Conservation (phyloP, 1,140 invertebrate species). For the Phocides pigmalion region DNA sequence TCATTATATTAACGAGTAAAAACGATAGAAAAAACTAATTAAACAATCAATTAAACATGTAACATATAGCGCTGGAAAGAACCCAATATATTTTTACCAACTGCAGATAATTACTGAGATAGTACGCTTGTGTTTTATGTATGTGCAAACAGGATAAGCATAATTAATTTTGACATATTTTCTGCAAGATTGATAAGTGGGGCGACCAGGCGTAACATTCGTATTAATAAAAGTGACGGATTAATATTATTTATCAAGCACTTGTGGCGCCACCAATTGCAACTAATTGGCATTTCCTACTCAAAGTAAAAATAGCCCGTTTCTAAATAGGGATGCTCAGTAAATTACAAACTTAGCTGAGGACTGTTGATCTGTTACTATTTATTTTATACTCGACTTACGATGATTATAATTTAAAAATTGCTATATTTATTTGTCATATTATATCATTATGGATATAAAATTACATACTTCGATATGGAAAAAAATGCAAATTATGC, state of each 20-base stretch:
- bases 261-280: conserved; percentile 48
- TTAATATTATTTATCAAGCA: conserved; percentile 31
- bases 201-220: conserved; percentile 3
- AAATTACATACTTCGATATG: too few species aligned
- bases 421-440: neutral
- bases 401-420: neutral
- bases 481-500: too few species aligned
- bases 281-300: conserved; percentile 55
- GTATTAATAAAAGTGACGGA: conserved; percentile 29
- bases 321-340: conserved; percentile 20
- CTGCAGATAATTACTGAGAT: neutral
- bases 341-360: conserved; percentile 18
- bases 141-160: neutral
- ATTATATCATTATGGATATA: too few species aligned
- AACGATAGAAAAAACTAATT: too few species aligned
- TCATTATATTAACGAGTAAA: too few species aligned
- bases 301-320: conserved; percentile 46
- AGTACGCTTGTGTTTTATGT: neutral
- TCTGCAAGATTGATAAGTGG: conserved; percentile 10
- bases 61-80: too few species aligned
- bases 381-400: neutral
- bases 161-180: conserved; percentile 15
- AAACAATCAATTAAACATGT: too few species aligned
- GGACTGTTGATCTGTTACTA: conserved; percentile 7
- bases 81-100: too few species aligned